A percentile compares a stretch with the other conserved stretches of the same genome.
Evolutionary conservation across 2,888 invertebrate species (phyloP).

Genomic region (Calliopum simillimum): DNA sequence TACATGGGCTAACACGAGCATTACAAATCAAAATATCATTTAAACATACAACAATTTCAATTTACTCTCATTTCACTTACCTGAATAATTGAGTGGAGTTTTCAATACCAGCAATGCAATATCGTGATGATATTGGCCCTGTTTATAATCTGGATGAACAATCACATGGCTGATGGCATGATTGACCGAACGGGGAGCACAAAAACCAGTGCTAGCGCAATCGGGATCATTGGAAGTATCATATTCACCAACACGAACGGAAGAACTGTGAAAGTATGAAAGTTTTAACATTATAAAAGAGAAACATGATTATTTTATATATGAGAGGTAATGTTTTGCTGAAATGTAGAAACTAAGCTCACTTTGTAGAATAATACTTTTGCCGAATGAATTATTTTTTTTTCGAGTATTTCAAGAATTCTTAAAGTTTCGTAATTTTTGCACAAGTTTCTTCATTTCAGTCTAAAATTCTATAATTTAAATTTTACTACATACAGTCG

Average conservation of each 20-base stretch:
- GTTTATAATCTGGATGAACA: conserved; percentile 81
- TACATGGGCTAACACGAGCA: too few species aligned
- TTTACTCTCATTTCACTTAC: conserved; percentile 63
- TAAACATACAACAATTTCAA: conserved; percentile 30
- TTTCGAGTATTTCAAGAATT: too few species aligned
- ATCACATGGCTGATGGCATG: conserved; percentile 80
- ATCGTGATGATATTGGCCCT: conserved; percentile 76
- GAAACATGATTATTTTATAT: background rate
- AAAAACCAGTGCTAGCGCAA: conserved; percentile 78
- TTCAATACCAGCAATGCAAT: conserved; percentile 80
- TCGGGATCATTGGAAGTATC: conserved; percentile 79
- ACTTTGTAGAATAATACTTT: background rate
- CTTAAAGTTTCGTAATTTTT: background rate
- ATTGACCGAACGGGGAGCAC: conserved; percentile 78
- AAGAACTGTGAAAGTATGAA: conserved; percentile 70
- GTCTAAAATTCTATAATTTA: background rate
- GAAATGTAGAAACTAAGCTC: background rate
- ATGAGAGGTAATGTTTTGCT: background rate
- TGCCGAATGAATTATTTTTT: too few species aligned
- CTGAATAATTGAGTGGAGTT: conserved; percentile 75
- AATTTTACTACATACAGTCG: conserved; percentile 75
- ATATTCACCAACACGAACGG: conserved; percentile 81
- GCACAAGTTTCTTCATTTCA: background rate
- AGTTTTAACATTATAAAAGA: background rate
- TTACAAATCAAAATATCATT: conserved; percentile 31